Base-by-base conservation (phyloP, 2,888 invertebrate genomes). In the Andrena chrysosceles region DNA sequence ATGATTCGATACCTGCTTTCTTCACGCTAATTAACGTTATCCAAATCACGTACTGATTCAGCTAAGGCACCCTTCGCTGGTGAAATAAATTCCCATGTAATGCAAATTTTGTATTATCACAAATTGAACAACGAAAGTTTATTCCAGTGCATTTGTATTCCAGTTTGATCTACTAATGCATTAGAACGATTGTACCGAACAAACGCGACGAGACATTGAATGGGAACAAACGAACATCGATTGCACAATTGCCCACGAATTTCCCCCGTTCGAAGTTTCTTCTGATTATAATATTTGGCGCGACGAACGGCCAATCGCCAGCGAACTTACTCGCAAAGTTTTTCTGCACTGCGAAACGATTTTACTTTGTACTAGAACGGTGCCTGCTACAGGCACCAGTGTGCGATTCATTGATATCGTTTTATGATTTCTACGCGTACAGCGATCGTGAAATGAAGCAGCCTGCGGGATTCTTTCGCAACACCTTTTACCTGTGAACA, bases 401-500 rank as follows among this genome's bases (percentile, higher is more conserved):
- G 56, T 20, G 56, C 20, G 10, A 54, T 7, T n/a, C 23, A 33
- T 23, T 60, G 69, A 62, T 64, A 73, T 73, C 31, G 54, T 33
- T 48, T 26, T 52, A 29, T 23, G 63, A 63, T 66, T 82, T 54
- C 70, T 63, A 1, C 10, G 10, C 26, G 29, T 49, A 31, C 7
- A 68, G 64, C 13, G 60, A 82, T 64, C 66, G 42, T 20, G 64
- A 67, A 71, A 62, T n/a, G 64, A 86, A 77, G 48, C 66, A 42
- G 72, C 75, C 69, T 16, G 68, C 63, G 64, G 63, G 54, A 83
- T 86, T 84, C 78, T 87, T 87, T 90, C 84, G 86, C 83, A 90
- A 90, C 64, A 35, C 59, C 82, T 85, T 87, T 87, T 73, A 69
- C 82, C 52, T 31, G 81, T 90, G 86, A 89, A 74, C 85, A 77